These are phyloP conservation scores for Gila orcuttii DNA, from an alignment of 2,113 vertebrate species.

Conservation along the genomic window DNA sequence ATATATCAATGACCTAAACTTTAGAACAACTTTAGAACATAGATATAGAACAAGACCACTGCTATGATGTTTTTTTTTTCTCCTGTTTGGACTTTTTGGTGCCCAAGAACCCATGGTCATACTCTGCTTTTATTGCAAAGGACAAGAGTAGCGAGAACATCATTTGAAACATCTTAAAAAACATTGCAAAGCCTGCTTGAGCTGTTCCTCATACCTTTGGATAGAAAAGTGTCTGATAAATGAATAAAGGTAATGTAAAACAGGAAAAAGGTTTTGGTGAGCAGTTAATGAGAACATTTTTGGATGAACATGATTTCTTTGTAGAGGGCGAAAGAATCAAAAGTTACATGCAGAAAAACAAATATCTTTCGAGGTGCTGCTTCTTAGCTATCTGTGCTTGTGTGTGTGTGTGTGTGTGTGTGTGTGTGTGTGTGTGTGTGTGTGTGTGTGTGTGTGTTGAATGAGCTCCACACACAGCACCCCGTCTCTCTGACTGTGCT, in stretches of 20 bases:
- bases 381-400: neutral
- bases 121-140: neutral
- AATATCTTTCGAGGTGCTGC: neutral
- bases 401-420: too few relatives aligned
- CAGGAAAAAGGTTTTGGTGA: neutral
- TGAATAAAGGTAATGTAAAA: neutral
- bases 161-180: neutral
- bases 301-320: neutral
- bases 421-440: neutral
- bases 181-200: neutral
- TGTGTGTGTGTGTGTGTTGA: slow-evolving; percentile 26
- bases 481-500: slow-evolving; percentile 7
- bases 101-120: neutral
- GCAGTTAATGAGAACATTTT: neutral
- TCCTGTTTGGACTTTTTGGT: neutral
- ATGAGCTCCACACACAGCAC: slow-evolving; percentile 5
- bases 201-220: neutral
- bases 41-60: neutral
- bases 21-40: too few relatives aligned
- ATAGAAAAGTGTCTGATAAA: neutral
- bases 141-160: neutral
- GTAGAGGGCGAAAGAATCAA: neutral
- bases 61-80: neutral
- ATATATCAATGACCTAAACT: too few relatives aligned
- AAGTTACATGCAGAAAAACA: neutral